Conservation (phyloP, 1,140 invertebrate genomes). For the Phenacoccus solenopsis region DNA sequence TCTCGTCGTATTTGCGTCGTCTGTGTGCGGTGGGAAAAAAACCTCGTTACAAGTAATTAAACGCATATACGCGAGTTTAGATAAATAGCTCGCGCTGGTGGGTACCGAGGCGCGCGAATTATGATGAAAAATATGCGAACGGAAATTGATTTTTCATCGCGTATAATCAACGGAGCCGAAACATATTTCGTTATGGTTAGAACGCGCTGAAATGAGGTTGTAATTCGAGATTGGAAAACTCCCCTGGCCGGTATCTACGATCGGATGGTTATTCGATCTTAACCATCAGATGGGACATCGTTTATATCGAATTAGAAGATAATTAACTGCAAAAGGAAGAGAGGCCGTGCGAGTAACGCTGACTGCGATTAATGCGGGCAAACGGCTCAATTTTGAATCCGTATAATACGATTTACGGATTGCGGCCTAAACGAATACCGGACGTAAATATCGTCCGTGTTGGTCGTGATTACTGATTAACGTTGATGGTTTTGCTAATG, state of each 20-base stretch:
- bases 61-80: too few species aligned
- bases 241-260: too few species aligned
- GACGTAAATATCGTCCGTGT: too few species aligned
- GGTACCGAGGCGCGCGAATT: too few species aligned
- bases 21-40: too few species aligned
- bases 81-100: too few species aligned
- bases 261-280: not conserved
- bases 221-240: not conserved
- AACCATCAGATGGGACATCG: not conserved
- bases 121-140: not conserved
- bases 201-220: not conserved
- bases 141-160: not conserved
- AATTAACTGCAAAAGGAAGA: not conserved
- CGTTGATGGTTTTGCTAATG: too few species aligned
- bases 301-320: not conserved
- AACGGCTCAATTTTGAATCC: not conserved
- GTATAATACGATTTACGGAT: too few species aligned
- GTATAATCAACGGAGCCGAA: not conserved
- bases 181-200: not conserved
- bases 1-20: not conserved
- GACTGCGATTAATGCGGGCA: not conserved
- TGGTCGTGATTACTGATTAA: too few species aligned
- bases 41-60: too few species aligned
- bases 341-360: not conserved
- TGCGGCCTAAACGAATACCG: too few species aligned